Conservation (phyloP, 1,140 invertebrate genomes). For the Phocides pigmalion region DNA sequence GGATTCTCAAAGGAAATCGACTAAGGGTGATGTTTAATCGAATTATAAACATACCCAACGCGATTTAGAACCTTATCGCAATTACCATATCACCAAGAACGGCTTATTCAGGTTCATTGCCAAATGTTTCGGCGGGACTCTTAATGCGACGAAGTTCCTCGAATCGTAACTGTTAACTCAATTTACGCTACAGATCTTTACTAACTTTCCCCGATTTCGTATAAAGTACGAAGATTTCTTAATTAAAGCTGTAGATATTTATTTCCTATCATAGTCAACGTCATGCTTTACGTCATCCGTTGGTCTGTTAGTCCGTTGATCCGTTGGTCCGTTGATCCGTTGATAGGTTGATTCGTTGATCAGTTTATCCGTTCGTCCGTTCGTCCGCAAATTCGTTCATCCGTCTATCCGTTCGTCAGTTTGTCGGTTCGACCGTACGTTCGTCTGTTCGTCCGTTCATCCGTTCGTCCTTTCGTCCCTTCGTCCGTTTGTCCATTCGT, state of each 20-base stretch:
- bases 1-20: background rate
- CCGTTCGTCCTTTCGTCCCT: no score
- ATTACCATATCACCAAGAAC: conserved; percentile 9
- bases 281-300: background rate
- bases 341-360: no score
- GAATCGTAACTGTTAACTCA: conserved; percentile 15
- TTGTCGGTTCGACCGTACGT: no score
- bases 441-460: no score
- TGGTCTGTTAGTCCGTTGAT: no score
- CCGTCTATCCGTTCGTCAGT: no score
- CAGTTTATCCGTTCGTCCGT: no score
- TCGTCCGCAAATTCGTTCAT: no score
- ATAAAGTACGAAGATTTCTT: conserved; percentile 16
- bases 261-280: background rate
- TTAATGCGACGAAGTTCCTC: conserved; percentile 13
- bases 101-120: conserved; percentile 12
- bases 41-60: conserved; percentile 10
- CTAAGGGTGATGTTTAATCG: background rate
- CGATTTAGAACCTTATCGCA: conserved; percentile 19
- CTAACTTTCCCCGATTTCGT: conserved; percentile 13
- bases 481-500: no score
- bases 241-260: conserved; percentile 3
- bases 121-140: conserved; percentile 10
- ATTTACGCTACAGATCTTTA: conserved; percentile 5
- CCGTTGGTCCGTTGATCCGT: no score